Conservation (phyloP, 2,113 vertebrate genomes). For the Rhabdomys dilectus region DNA sequence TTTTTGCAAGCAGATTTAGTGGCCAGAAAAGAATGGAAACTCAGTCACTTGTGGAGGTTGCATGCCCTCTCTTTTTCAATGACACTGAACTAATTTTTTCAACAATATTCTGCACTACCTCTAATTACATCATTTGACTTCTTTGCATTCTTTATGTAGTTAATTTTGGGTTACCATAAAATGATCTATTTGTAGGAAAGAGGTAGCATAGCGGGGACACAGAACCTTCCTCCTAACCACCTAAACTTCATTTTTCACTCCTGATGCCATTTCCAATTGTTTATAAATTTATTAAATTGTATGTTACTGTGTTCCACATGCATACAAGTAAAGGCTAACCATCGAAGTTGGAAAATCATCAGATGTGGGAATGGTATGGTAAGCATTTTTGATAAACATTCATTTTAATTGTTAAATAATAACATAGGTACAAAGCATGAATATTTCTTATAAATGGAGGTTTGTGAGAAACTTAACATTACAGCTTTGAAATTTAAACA, state of each 20-base stretch:
- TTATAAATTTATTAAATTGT: not conserved
- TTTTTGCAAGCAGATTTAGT: not conserved
- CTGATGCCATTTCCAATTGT: not conserved
- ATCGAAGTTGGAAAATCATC: not conserved
- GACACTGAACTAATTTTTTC: not conserved
- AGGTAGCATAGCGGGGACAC: too few species aligned
- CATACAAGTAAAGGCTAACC: not conserved
- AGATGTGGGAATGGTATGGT: not conserved
- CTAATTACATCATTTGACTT: not conserved
- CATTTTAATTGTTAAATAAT: not conserved
- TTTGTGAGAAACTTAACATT: not conserved
- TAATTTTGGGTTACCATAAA: not conserved
- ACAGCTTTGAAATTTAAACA: not conserved
- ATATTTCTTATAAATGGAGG: conserved; percentile 1
- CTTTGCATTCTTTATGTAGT: not conserved
- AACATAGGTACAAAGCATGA: not conserved
- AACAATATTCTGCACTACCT: not conserved
- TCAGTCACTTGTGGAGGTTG: not conserved
- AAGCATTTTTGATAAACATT: not conserved
- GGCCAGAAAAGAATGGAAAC: not conserved
- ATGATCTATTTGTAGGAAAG: not conserved
- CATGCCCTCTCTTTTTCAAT: not conserved
- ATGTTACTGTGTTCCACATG: not conserved
- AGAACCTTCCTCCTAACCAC: not conserved
- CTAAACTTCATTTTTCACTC: not conserved